These are phyloP conservation scores for Emys orbicularis DNA, from an alignment of 2,797 vertebrate species.

Conservation along the genomic window DNA sequence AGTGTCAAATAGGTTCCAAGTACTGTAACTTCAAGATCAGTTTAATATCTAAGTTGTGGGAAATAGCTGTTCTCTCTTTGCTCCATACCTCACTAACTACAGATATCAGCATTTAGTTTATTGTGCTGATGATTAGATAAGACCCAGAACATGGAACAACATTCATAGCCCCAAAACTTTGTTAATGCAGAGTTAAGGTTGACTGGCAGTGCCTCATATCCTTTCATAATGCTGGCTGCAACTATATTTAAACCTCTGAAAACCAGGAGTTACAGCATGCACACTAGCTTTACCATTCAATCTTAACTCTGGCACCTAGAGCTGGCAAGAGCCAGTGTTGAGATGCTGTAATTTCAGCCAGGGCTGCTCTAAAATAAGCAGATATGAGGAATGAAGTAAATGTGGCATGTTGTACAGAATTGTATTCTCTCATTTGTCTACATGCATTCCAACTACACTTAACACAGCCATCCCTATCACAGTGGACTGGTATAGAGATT, in stretches of 20 bases:
- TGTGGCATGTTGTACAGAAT: neutral
- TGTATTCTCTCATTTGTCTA: neutral
- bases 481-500: neutral
- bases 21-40: neutral
- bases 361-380: neutral
- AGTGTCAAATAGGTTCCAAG: neutral
- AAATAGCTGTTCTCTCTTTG: neutral
- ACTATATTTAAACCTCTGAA: neutral
- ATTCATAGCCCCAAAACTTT: too few relatives aligned
- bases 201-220: too few relatives aligned
- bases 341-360: neutral
- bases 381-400: neutral
- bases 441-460: neutral
- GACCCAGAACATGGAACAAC: neutral
- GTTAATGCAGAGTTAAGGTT: too few relatives aligned
- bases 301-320: neutral
- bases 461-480: too few relatives aligned
- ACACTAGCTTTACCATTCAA: neutral
- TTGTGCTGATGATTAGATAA: neutral
- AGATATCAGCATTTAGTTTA: neutral
- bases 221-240: neutral
- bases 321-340: neutral
- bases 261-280: neutral
- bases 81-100: neutral
- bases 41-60: neutral